phyloP scores from a whole-genome alignment of 2,797 vertebrate genomes.

The Nothura maculosa region DNA sequence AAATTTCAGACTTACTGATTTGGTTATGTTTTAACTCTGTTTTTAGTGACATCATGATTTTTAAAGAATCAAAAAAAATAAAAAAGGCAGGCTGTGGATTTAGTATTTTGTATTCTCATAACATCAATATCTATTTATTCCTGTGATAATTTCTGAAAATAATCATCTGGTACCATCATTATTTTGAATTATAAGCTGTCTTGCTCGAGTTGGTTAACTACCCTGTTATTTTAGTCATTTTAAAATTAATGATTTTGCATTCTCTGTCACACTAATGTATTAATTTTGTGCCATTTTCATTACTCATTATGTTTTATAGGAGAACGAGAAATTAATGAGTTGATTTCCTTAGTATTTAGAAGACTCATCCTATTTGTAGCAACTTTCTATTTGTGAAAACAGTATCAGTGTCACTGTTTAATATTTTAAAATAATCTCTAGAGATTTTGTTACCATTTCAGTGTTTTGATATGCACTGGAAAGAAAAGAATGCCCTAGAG shows the following conservation, averaged over 20 bases:
- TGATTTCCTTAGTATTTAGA: background rate
- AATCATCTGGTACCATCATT: background rate
- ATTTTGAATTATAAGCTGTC: background rate
- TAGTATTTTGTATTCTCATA: background rate
- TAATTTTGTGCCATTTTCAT: conserved; percentile 17
- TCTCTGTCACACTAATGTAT: background rate
- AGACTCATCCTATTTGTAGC: background rate
- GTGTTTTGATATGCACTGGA: background rate
- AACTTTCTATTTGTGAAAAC: background rate
- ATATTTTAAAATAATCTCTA: background rate
- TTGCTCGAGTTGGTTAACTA: background rate
- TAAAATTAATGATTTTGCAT: conserved; percentile 16
- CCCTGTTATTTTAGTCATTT: background rate
- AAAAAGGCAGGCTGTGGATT: background rate
- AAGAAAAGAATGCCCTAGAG: background rate
- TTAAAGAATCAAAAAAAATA: background rate
- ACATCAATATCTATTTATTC: background rate
- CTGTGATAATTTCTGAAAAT: background rate
- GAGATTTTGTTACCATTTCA: background rate
- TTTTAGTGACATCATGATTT: background rate
- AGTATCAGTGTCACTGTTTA: background rate
- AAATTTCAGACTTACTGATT: background rate
- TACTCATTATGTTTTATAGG: background rate
- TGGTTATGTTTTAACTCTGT: background rate
- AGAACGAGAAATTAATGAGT: background rate